Evolutionary conservation across 2,888 invertebrate genomes (phyloP).

Genomic region (Dusona sp.): DNA sequence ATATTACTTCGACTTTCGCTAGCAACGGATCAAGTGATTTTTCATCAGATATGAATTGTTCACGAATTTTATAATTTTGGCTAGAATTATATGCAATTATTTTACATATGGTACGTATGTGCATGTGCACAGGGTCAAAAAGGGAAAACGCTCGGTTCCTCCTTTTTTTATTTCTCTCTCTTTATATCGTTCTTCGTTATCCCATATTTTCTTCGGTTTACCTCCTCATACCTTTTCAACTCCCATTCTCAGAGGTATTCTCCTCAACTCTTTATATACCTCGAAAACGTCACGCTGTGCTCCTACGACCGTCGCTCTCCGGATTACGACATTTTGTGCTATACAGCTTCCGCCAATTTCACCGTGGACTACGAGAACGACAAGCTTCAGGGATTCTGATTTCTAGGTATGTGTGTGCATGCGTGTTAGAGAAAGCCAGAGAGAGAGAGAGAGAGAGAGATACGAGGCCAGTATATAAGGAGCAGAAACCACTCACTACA

Average conservation of each 20-base stretch:
- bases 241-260: conserved; percentile 11
- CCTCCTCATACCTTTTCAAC: conserved; percentile 12
- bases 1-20: background rate
- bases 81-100: background rate
- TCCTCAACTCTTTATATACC: conserved; percentile 27
- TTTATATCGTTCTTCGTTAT: background rate
- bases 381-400: conserved; percentile 39
- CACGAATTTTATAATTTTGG: background rate
- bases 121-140: background rate
- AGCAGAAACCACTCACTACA: conserved; percentile 48
- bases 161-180: background rate
- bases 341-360: conserved; percentile 62
- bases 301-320: conserved; percentile 18
- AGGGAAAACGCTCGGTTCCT: background rate
- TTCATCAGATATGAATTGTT: background rate
- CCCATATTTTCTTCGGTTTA: background rate
- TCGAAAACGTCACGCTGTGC: conserved; percentile 45
- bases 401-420: conserved; percentile 15
- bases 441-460: background rate
- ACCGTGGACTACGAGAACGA: conserved; percentile 35
- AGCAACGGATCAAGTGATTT: background rate
- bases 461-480: conserved; percentile 5
- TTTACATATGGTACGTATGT: background rate
- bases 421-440: background rate
- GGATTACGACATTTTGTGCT: conserved; percentile 69